Base-by-base conservation (phyloP, 2,113 vertebrate species). In the Megaptera novaeangliae region DNA sequence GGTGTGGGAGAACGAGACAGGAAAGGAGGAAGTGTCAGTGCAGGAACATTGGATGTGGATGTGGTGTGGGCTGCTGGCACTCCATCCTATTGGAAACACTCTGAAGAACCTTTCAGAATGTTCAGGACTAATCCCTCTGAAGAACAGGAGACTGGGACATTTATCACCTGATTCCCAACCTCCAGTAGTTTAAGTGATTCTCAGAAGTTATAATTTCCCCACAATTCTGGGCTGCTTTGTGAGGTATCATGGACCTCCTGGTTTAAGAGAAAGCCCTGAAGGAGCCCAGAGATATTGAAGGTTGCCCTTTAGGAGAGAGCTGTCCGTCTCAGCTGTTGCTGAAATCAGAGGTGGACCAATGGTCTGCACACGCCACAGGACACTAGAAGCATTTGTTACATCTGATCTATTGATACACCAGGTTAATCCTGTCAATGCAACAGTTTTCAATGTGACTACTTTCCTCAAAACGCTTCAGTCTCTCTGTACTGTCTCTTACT, bases 291-390 rank as follows among this genome's bases (percentile, higher is more conserved):
- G 68, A n/a, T 34, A 11, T 1, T 14, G 46, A 61, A 25, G 41
- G 23, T 4, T 83, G 82, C 18, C 74, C 15, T 57, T 52, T 52
- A 52, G 52, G 52, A 52, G 52, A 18, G 15, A 52, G 52, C 52
- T 52, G 52, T 18, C 66, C 36, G 29, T 31, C 55, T 31, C 21
- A 27, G 25, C 18, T 41, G 21, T 17, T 6, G 46, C 55, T 91
- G 36, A 69, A 25, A 17, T 69, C 39, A 25, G 11, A 78, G 11
- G 0, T 11, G 80, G 27, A 46, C 20, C 20, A n/a, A 5, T 0
- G 5, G 21, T 13, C 39, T 72, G 39, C 2, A 2, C 52, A 31
- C 11, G 20, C 3, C 18, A 2, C 31, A 9, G 6, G 31, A 18
- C 12, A 34, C n/a, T 36, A 39, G 36, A 25, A 57, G 27, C 8